Evolutionary conservation across 2,888 invertebrate genomes (phyloP), one percentile per base, ranked within the genome.

Genomic region (Polydrusus pterygomalis): DNA sequence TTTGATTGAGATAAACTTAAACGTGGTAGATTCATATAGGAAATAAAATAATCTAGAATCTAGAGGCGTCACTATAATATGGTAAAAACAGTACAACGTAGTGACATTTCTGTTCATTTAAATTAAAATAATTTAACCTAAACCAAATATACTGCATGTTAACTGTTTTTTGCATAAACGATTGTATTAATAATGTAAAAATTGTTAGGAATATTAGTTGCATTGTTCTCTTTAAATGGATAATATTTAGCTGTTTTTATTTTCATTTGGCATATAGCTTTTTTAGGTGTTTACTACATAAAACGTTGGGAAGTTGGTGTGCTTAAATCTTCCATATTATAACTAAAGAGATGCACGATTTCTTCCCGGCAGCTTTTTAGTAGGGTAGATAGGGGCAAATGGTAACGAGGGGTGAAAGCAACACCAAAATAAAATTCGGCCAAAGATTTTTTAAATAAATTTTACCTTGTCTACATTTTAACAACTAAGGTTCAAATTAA

Each of bases 111-210:
- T 56, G 56, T 17, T 67, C 8, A 18, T 54, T 68, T 38, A n/a
- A 40, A 68, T 60, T 30, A 25, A 54, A 70, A 70, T 38, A 69
- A 45, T 73, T 72, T 76, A 75, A 71, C 49, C 64, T 75, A 54
- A 40, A 34, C 51, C n/a, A 54, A 54, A 54, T 54, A 67, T 67
- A 67, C 40, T 72, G 65, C 56, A 58, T 72, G 72, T 72, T 72
- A 65, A 65, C 65, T 72, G 63, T 54, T 64, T 34, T 62, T 70
- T 70, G 54, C 70, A 70, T 70, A 63, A 30, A 51, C 51, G 10
- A 63, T 63, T 71, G 49, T 71, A 64, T 51, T 51, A 65, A 47
- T n/a, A 38, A 56, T 71, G 64, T 71, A 64, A 65, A 65, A 54
- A 67, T 60, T 67, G 54, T 67, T 65, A 49, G 30, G 11, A 45